Conservation (phyloP, 2,797 vertebrate genomes). For the Sarcophilus harrisii region DNA sequence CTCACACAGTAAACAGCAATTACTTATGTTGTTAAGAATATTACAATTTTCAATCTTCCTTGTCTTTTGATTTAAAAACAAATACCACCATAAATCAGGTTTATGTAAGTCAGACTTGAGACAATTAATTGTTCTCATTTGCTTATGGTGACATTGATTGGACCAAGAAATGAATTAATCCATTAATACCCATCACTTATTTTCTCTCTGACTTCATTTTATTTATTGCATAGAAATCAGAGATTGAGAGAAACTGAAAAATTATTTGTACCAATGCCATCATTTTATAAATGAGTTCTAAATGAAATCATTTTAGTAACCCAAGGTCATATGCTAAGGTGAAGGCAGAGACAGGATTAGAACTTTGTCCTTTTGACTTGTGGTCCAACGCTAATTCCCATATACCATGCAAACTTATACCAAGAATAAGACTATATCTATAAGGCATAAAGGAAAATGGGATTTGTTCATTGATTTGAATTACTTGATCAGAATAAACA, state of each 20-base stretch:
- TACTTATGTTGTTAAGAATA: background rate
- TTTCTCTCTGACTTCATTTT: background rate
- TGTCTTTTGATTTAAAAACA: background rate
- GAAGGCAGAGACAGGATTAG: background rate
- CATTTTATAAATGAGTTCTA: background rate
- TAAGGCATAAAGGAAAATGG: background rate
- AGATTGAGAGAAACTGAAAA: background rate
- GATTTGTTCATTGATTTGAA: conserved; percentile 10
- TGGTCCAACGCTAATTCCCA: background rate
- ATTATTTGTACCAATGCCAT: background rate
- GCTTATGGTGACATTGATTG: background rate
- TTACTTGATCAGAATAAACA: background rate
- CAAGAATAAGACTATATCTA: background rate
- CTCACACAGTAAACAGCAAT: background rate
- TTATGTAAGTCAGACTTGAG: conserved; percentile 11
- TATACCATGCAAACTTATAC: background rate
- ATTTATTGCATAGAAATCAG: background rate
- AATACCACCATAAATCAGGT: conserved; percentile 17
- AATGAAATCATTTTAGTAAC: background rate
- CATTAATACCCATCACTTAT: background rate
- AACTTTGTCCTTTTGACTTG: background rate
- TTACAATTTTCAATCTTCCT: background rate
- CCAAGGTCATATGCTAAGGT: background rate
- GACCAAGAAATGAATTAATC: conserved; percentile 26
- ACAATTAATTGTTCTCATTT: background rate